Evolutionary conservation across 2,113 vertebrate species (phyloP), one percentile per base, ranked within the genome.

Genomic region (Globicephala melas): DNA sequence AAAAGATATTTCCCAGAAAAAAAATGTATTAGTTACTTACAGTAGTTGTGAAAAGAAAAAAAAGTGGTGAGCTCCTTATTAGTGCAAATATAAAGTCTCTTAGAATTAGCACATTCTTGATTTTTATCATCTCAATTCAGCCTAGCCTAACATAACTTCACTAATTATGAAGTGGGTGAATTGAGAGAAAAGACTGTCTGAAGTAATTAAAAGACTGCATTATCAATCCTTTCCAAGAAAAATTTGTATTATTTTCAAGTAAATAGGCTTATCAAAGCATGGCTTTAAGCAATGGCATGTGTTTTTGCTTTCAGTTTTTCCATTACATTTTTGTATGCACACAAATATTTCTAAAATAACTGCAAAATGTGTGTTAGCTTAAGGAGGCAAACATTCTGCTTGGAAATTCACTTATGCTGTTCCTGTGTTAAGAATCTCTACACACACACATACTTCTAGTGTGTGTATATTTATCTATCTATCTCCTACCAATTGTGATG

Each of bases 241-340:
- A 82, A n/a, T 8, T 31, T 82, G 1, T 25, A 63, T 85, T 65
- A 44, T 95, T 96, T 81, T 74, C 38, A 93, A 73, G 33, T 63
- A 83, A 85, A 82, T 44, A 63, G 44, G 4, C 12, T 90, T 65
- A 71, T 80, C 25, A 88, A 95, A 88, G 17, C 60, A 94, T 70
- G 8, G 5, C 21, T 33, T 91, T 85, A 97, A 95, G 7, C 3
- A 50, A 85, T 12, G 31, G 8, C 41, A 36, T 70, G 26, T 3
- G 6, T 87, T 41, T 85, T 96, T 71, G 36, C 7, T 74, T 88
- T 93, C 20, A 76, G 9, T 95, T 81, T 96, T 96, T 70, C 28
- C 6, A 60, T 93, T 89, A 15, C 25, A 88, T 93, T 91, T 91
- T 77, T 76, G 21, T 83, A n/a, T 18, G 20, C 13, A 55, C 31